These are phyloP conservation scores for Actenoides lindsayi DNA, from an alignment of 2,113 vertebrate species.

Conservation along the genomic window DNA sequence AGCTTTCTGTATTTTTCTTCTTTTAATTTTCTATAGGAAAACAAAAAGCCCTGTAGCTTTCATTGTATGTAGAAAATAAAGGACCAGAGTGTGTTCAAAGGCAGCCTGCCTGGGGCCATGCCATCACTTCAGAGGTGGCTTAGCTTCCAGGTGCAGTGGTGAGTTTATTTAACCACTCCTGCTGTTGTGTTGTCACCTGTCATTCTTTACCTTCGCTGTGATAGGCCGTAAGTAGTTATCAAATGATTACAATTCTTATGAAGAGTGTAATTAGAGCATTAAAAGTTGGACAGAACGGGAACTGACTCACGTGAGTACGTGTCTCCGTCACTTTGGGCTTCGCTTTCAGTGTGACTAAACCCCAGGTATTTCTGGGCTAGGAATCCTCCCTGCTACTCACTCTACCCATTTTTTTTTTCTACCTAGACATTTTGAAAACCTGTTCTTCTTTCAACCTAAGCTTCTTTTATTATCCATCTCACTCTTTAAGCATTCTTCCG, in stretches of 20 bases:
- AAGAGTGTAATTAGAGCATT: background rate
- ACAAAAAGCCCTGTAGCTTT: background rate
- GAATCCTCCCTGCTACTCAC: background rate
- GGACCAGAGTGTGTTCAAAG: background rate
- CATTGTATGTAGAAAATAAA: background rate
- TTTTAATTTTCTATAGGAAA: background rate
- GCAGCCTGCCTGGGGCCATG: background rate
- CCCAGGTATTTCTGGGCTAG: background rate
- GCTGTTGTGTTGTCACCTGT: background rate
- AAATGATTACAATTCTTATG: background rate
- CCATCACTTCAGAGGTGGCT: background rate
- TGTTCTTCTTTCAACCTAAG: background rate
- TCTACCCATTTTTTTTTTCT: background rate
- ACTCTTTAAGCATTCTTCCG: background rate
- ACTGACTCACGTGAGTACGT: background rate
- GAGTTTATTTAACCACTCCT: background rate
- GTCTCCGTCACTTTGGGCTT: background rate
- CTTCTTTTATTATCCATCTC: background rate
- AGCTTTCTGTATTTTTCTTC: background rate
- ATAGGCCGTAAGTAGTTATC: background rate
- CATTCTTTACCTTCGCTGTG: background rate
- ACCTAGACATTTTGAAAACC: background rate
- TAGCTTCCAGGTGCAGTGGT: background rate
- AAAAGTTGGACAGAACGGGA: background rate
- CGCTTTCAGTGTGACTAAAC: constrained; percentile 30